phyloP scores from a whole-genome alignment of 2,113 vertebrate species.

The Parus major region DNA sequence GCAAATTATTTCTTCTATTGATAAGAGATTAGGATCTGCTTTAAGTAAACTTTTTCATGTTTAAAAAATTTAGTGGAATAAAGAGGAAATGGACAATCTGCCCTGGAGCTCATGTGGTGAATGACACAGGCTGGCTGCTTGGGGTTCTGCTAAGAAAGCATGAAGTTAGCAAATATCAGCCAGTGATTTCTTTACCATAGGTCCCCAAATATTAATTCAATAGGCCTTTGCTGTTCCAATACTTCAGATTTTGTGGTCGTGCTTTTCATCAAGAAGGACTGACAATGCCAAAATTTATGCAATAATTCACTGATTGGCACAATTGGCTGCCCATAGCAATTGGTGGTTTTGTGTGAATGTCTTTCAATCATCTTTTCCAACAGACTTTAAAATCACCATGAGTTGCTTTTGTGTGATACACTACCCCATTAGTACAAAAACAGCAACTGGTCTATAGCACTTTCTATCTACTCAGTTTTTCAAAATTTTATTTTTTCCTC shows the following conservation, averaged over 20 bases:
- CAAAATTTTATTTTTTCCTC: background rate
- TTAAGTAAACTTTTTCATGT: background rate
- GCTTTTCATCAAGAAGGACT: background rate
- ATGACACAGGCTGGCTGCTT: background rate
- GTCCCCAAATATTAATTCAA: background rate
- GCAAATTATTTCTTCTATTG: background rate
- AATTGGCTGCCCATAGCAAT: background rate
- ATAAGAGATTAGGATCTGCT: slow-evolving; percentile 28
- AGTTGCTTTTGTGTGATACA: background rate
- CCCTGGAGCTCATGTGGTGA: background rate
- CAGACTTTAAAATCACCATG: background rate
- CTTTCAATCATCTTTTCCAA: background rate
- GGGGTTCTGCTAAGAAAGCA: background rate
- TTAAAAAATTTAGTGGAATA: background rate
- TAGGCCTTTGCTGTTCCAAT: background rate
- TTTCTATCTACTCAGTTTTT: background rate
- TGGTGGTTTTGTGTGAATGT: background rate
- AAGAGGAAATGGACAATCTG: background rate
- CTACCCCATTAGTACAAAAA: background rate
- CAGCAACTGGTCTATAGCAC: background rate
- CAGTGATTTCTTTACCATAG: background rate
- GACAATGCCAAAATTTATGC: background rate
- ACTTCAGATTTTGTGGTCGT: background rate
- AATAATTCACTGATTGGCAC: background rate
- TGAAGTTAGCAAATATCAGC: background rate